Percentiles rank a stretch among this genome's conserved stretches.
Evolutionary conservation across 2,888 invertebrate species (phyloP).

Genomic region (Toxonevra muliebris): DNA sequence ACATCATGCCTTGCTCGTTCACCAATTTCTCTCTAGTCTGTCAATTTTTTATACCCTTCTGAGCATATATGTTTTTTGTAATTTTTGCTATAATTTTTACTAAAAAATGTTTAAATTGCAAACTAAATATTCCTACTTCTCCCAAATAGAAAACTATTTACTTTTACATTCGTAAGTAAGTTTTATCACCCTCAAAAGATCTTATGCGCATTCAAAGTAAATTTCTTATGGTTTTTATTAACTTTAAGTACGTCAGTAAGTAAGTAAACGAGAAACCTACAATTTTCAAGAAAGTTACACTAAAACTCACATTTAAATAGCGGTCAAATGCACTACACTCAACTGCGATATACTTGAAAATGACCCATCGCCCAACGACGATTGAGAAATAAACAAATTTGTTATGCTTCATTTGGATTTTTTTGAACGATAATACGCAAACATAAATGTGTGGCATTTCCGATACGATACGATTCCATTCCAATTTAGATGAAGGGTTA

Average conservation of each 20-base stretch:
- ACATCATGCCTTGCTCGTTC: no score
- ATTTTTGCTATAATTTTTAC: no score
- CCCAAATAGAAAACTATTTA: no score
- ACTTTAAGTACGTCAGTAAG: background rate
- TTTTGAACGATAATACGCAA: background rate
- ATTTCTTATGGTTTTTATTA: background rate
- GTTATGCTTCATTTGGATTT: conserved; percentile 52
- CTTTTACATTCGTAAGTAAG: no score
- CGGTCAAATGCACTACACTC: background rate
- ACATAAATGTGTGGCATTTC: conserved; percentile 17
- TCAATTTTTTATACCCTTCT: no score
- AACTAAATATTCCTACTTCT: no score
- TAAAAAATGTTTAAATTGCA: no score
- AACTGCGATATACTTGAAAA: background rate
- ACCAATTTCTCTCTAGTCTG: no score
- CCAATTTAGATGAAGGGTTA: no score
- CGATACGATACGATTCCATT: background rate
- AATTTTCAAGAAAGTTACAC: background rate
- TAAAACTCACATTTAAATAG: background rate
- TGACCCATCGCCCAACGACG: background rate
- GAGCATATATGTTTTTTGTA: no score
- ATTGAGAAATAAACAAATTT: conserved; percentile 54
- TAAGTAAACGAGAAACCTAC: background rate
- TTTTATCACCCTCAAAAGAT: no score
- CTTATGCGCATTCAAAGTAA: background rate